phyloP scores from a whole-genome alignment of 2,797 vertebrate species.

The Lagocephalus sceleratus region DNA sequence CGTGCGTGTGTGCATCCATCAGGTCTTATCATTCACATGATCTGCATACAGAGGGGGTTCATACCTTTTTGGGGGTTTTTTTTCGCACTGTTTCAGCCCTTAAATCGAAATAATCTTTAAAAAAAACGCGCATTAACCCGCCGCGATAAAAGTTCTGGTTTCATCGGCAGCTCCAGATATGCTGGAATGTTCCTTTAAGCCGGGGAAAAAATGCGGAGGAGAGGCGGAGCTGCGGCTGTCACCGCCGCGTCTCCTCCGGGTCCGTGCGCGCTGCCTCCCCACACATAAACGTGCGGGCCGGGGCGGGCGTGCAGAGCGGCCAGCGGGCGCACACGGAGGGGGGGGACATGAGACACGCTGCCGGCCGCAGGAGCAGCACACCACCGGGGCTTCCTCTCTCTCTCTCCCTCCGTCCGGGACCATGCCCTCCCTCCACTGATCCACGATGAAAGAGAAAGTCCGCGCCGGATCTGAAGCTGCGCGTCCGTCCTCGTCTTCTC shows the following conservation, averaged over 20 bases:
- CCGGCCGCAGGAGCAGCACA: constrained; percentile 47
- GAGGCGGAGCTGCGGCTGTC: constrained; percentile 72
- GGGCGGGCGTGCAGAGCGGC: constrained; percentile 4
- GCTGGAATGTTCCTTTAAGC: constrained; percentile 80
- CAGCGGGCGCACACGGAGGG: constrained; percentile 34
- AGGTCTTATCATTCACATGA: constrained; percentile 45
- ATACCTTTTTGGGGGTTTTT: constrained; percentile 45
- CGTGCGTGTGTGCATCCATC: constrained; percentile 15
- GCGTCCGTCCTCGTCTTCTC: constrained; percentile 29
- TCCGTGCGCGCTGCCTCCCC: constrained; percentile 33
- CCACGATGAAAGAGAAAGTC: constrained; percentile 67
- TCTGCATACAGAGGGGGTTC: constrained; percentile 12
- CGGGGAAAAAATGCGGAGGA: constrained; percentile 38
- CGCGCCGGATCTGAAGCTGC: constrained; percentile 51
- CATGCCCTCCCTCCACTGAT: constrained; percentile 58
- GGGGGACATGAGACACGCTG: constrained; percentile 56
- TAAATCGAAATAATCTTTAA: too few relatives aligned
- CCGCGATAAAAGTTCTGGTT: too few relatives aligned
- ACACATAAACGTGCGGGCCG: constrained; percentile 45
- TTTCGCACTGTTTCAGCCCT: constrained; percentile 44
- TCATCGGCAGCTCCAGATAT: too few relatives aligned
- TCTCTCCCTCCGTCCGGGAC: constrained; percentile 46
- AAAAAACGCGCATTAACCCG: too few relatives aligned
- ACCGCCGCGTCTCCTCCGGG: constrained; percentile 25
- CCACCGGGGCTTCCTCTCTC: constrained; percentile 33